Evolutionary conservation across 2,888 invertebrate species (phyloP).

Genomic region (Elegia similella): DNA sequence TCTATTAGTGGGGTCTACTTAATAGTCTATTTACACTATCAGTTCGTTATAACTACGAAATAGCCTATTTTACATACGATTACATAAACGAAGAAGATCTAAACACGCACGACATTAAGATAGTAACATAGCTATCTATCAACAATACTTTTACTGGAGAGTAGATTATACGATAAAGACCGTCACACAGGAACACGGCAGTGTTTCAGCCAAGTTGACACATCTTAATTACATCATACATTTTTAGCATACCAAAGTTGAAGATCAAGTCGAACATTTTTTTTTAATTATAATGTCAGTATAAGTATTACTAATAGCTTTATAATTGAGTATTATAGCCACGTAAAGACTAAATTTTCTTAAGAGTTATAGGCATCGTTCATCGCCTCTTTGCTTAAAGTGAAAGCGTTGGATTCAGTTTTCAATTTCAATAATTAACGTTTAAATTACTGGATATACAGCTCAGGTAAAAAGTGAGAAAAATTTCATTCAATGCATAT

Average conservation of each 20-base stretch:
- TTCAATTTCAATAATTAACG: conserved; percentile 13
- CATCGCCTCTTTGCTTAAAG: conserved; percentile 12
- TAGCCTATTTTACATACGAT: conserved; percentile 36
- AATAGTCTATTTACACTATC: conserved; percentile 44
- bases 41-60: conserved; percentile 48
- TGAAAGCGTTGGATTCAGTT: conserved; percentile 27
- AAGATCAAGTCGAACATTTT: too few relatives aligned
- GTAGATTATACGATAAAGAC: not conserved
- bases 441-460: conserved; percentile 3
- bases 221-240: too few relatives aligned
- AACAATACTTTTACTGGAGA: conserved; percentile 33
- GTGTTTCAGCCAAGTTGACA: not conserved
- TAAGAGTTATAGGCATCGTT: conserved; percentile 21
- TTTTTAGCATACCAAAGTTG: too few relatives aligned
- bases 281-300: too few relatives aligned
- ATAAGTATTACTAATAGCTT: conserved; percentile 29
- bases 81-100: conserved; percentile 44
- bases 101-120: conserved; percentile 61
- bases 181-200: not conserved
- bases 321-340: conserved; percentile 30
- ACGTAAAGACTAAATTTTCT: conserved; percentile 33
- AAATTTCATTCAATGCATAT: not conserved
- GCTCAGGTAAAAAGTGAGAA: not conserved
- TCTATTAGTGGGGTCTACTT: conserved; percentile 17
- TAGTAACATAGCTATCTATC: conserved; percentile 35